Evolutionary conservation across 2,113 vertebrate species (phyloP).

Genomic region (Brienomyrus longianalis): DNA sequence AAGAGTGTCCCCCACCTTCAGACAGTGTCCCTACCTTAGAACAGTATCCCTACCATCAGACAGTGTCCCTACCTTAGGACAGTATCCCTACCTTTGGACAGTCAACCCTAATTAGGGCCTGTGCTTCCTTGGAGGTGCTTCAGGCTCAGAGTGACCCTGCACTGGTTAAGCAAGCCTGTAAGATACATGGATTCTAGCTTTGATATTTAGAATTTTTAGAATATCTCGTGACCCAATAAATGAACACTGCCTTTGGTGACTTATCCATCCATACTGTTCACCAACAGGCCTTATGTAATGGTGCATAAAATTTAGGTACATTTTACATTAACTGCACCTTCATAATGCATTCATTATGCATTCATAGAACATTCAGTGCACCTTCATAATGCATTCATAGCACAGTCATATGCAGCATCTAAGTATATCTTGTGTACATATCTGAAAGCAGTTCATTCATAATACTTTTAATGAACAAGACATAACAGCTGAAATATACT

Average conservation of each 20-base stretch:
- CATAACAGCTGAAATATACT: neutral
- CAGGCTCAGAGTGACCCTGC: neutral
- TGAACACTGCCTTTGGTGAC: neutral
- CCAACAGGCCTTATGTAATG: neutral
- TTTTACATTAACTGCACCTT: neutral
- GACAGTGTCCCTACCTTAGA: neutral
- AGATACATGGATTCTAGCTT: neutral
- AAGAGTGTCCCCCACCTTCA: too few species aligned
- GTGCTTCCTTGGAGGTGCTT: neutral
- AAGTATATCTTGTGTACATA: neutral
- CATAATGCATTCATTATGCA: neutral
- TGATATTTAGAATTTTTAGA: neutral
- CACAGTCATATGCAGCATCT: neutral
- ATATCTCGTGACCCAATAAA: neutral
- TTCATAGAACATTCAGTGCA: neutral
- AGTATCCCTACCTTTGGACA: too few species aligned
- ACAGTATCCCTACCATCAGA: neutral
- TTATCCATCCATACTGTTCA: neutral
- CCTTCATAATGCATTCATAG: too few species aligned
- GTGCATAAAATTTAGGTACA: neutral
- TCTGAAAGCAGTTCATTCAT: neutral
- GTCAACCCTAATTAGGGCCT: neutral
- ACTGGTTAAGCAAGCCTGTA: neutral
- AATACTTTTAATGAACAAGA: neutral
- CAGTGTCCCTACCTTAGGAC: neutral